These are phyloP conservation scores for Oscheius sp. DNA, from an alignment of 2,888 invertebrate genomes.

Conservation along the genomic window DNA sequence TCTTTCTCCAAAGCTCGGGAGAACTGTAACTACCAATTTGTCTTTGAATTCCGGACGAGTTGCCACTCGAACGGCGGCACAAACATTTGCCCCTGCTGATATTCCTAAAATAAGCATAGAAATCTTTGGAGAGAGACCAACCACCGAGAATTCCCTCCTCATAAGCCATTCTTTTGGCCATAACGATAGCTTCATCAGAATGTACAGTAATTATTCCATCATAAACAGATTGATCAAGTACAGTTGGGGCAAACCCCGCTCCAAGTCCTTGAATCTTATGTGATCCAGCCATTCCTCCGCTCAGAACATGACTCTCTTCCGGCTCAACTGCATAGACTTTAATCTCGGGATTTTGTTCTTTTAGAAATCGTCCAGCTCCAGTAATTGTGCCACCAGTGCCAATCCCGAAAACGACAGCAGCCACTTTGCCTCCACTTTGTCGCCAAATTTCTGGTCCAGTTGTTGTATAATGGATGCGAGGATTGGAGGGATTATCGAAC, in stretches of 20 bases:
- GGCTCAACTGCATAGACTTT: slow-evolving; percentile 65
- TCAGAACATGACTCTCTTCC: slow-evolving; percentile 63
- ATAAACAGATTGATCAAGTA: slow-evolving; percentile 57
- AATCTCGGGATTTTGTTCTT: slow-evolving; percentile 60
- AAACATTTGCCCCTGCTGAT: slow-evolving; percentile 66
- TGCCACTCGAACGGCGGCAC: slow-evolving; percentile 60
- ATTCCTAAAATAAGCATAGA: slow-evolving; percentile 49
- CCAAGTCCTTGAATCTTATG: slow-evolving; percentile 69
- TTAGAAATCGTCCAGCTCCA: slow-evolving; percentile 63
- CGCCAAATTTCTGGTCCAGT: slow-evolving; percentile 69
- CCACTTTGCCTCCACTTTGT: slow-evolving; percentile 65
- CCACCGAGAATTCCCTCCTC: slow-evolving; percentile 64
- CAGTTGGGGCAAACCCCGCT: slow-evolving; percentile 64
- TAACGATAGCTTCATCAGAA: slow-evolving; percentile 61
- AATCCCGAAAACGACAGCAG: slow-evolving; percentile 65
- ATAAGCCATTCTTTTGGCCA: slow-evolving; percentile 58
- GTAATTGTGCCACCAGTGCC: slow-evolving; percentile 68
- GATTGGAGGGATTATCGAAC: slow-evolving; percentile 67
- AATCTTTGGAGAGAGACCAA: slow-evolving; percentile 15
- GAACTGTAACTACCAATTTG: slow-evolving; percentile 65
- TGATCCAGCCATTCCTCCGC: slow-evolving; percentile 58
- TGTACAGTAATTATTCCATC: slow-evolving; percentile 60
- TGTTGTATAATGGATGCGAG: slow-evolving; percentile 63
- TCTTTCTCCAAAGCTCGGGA: slow-evolving; percentile 68
- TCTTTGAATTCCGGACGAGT: slow-evolving; percentile 59